Evolutionary conservation across 2,113 vertebrate genomes (phyloP).

Genomic region (Brienomyrus brachyistius): DNA sequence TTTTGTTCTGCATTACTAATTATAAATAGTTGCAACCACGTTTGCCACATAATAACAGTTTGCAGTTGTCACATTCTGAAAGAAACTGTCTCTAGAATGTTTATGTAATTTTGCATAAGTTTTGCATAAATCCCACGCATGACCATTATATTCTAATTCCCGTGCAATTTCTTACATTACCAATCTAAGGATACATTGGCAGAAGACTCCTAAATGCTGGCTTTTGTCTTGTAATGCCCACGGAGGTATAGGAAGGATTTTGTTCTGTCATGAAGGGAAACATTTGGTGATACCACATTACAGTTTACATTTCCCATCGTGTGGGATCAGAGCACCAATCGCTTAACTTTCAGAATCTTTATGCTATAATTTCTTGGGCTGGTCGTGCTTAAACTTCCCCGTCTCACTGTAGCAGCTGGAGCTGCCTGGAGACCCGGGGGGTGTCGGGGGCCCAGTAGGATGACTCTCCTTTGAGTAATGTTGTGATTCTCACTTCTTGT

Average conservation of each 20-base stretch:
- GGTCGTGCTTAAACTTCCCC: background rate
- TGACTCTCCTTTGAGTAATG: background rate
- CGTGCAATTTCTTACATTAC: background rate
- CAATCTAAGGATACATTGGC: background rate
- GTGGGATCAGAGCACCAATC: background rate
- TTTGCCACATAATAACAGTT: background rate
- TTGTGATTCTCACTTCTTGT: background rate
- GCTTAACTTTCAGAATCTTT: background rate
- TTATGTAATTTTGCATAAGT: constrained; percentile 8
- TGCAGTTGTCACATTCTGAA: background rate
- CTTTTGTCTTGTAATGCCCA: background rate
- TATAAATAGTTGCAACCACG: background rate
- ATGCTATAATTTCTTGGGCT: background rate
- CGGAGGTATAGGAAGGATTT: background rate
- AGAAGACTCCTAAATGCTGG: background rate
- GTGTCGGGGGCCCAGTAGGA: background rate
- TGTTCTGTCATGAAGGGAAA: background rate
- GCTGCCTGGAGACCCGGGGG: background rate
- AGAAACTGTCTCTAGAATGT: constrained; percentile 2
- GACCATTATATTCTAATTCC: constrained; percentile 11
- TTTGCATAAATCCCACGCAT: background rate
- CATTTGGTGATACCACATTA: background rate
- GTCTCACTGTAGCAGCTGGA: background rate
- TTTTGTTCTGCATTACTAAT: background rate
- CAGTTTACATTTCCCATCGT: background rate